phyloP scores from a whole-genome alignment of 2,113 vertebrate genomes.

The Thunnus maccoyii region DNA sequence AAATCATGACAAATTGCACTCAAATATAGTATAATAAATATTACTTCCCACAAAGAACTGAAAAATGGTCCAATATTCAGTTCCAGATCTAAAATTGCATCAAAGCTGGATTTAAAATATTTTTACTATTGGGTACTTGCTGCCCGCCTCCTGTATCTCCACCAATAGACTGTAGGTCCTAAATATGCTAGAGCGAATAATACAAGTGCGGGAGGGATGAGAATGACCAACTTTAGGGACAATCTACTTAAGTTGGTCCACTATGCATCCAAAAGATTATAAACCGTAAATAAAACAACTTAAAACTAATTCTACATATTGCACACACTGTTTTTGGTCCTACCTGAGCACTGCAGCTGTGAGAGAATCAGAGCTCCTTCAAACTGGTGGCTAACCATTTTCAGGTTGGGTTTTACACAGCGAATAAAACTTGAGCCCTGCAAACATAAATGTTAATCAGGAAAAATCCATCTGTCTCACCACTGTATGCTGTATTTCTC shows the following conservation, averaged over 20 bases:
- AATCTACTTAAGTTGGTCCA: not conserved
- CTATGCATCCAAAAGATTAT: not conserved
- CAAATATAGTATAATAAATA: too few relatives aligned
- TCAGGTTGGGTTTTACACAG: constrained; percentile 98
- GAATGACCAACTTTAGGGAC: not conserved
- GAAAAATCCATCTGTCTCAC: not conserved
- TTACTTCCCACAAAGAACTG: too few relatives aligned
- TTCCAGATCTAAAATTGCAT: too few relatives aligned
- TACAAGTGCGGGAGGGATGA: too few relatives aligned
- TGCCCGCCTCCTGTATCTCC: too few relatives aligned
- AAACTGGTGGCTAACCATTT: constrained; percentile 98
- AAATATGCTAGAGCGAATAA: too few relatives aligned
- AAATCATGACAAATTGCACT: not conserved
- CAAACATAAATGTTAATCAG: constrained; percentile 29
- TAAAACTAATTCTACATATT: not conserved
- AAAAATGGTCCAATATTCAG: too few relatives aligned
- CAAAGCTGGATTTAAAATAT: too few relatives aligned
- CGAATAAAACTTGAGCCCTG: constrained; percentile 99
- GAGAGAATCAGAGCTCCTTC: constrained; percentile 98
- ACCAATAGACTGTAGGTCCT: too few relatives aligned
- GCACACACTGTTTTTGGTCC: not conserved
- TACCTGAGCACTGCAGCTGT: constrained; percentile 98
- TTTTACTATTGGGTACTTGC: too few relatives aligned
- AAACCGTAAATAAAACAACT: not conserved
- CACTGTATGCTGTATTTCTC: not conserved